phyloP scores from a whole-genome alignment of 2,113 vertebrate species.

The Hippocampus guttulatus region DNA sequence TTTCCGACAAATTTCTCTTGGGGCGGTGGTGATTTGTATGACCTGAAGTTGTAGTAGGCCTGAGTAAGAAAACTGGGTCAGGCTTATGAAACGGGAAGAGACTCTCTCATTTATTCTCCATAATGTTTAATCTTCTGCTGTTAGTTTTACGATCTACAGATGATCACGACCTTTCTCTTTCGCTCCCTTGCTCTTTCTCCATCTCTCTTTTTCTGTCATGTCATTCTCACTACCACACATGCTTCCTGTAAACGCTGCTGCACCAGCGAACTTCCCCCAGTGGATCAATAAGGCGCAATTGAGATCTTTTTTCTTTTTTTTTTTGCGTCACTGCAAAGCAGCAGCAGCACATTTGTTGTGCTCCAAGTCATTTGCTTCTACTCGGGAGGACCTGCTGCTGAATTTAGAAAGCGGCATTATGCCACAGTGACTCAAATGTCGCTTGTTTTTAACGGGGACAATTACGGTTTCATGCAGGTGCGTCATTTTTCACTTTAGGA shows the following conservation, averaged over 20 bases:
- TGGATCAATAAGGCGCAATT: conserved; percentile 2
- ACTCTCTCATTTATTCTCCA: conserved; percentile 1
- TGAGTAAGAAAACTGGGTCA: neutral
- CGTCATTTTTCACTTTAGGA: neutral
- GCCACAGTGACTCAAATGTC: neutral
- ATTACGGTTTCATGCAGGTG: neutral
- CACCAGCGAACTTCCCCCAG: neutral
- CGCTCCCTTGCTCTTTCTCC: neutral
- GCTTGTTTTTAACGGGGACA: neutral
- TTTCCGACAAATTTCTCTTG: neutral
- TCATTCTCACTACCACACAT: neutral
- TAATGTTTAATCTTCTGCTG: conserved; percentile 3
- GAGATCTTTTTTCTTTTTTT: conserved; percentile 3
- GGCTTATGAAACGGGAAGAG: conserved; percentile 2
- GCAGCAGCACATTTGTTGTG: conserved; percentile 3
- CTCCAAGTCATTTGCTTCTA: neutral
- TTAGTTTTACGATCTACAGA: neutral
- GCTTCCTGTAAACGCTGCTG: conserved; percentile 9
- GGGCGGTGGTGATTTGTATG: neutral
- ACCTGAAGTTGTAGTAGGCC: neutral
- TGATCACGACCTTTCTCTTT: neutral
- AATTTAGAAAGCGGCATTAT: neutral
- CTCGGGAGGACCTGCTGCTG: neutral
- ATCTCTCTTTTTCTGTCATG: neutral
- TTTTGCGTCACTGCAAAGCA: conserved; percentile 4